Evolutionary conservation across 2,113 vertebrate species (phyloP).

Genomic region (Nibea albiflora): DNA sequence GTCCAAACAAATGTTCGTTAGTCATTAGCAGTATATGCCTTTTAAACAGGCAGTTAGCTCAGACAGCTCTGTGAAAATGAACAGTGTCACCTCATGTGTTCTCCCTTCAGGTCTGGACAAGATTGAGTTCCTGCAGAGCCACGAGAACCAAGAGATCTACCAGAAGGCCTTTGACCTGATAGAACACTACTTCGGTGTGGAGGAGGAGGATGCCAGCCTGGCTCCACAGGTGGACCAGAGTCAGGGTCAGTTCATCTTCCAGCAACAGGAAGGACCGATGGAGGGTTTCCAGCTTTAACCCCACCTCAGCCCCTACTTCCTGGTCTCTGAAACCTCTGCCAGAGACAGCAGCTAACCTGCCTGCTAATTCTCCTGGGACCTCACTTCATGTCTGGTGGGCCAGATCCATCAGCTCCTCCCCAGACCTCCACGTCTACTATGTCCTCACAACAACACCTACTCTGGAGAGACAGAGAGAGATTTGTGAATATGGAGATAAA

Average conservation of each 20-base stretch:
- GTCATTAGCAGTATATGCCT: not conserved
- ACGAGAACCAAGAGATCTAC: slow-evolving; percentile 99
- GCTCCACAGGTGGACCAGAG: slow-evolving; percentile 92
- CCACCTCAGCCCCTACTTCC: not conserved
- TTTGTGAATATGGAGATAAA: slow-evolving; percentile 37
- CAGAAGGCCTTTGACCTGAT: slow-evolving; percentile 98
- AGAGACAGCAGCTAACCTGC: slow-evolving; percentile 14
- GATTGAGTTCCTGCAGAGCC: slow-evolving; percentile 98
- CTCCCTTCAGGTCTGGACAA: slow-evolving; percentile 91
- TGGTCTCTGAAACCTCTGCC: not conserved
- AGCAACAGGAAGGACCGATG: slow-evolving; percentile 92
- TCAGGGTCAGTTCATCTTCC: slow-evolving; percentile 93
- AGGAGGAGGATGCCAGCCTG: slow-evolving; percentile 91
- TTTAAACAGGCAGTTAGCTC: not conserved
- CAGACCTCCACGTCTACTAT: not conserved
- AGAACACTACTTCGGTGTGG: slow-evolving; percentile 95
- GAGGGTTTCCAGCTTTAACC: slow-evolving; percentile 92
- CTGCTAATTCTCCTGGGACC: not conserved
- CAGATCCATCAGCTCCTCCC: slow-evolving; percentile 3
- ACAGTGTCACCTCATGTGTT: not conserved
- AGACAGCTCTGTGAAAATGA: not conserved
- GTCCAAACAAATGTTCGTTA: not conserved
- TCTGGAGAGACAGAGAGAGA: slow-evolving; percentile 11
- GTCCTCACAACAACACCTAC: slow-evolving; percentile 9
- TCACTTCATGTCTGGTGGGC: slow-evolving; percentile 13